phyloP scores from a whole-genome alignment of 2,888 invertebrate genomes.

The Kryphioiulus occultus region DNA sequence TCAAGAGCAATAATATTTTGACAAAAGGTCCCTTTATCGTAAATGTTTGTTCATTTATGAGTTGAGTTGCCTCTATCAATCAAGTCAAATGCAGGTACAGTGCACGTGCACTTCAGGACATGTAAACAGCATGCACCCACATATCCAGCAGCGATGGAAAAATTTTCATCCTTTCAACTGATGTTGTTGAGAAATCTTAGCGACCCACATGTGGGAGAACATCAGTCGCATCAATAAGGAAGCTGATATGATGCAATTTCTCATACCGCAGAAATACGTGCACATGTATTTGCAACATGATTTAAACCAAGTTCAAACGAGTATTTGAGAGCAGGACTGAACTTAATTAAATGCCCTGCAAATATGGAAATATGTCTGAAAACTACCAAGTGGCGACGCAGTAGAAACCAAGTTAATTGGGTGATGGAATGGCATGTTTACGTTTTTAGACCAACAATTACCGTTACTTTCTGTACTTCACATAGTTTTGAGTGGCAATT shows the following conservation, averaged over 20 bases:
- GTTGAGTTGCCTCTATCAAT: too few relatives aligned
- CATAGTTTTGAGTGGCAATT: too few relatives aligned
- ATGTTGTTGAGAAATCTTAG: background rate
- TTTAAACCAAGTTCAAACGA: background rate
- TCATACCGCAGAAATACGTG: background rate
- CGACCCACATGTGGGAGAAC: background rate
- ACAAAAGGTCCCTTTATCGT: background rate
- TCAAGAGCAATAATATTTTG: background rate
- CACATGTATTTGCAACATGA: background rate
- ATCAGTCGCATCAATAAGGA: background rate
- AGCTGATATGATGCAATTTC: background rate
- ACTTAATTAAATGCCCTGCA: background rate
- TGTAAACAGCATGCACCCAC: slow-evolving; percentile 23
- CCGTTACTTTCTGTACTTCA: too few relatives aligned
- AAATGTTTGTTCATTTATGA: background rate
- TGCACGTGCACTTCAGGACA: background rate
- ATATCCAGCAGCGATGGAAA: background rate
- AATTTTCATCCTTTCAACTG: background rate
- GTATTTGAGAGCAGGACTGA: background rate
- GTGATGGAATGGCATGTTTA: too few relatives aligned
- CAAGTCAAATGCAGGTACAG: slow-evolving; percentile 1
- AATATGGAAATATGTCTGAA: background rate
- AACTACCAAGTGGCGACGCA: background rate
- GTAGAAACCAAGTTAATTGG: background rate
- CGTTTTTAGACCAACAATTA: too few relatives aligned